Evolutionary conservation across 2,797 vertebrate genomes (phyloP), one percentile per base, ranked within the genome.

Genomic region (Mormyrus proboscirostris): DNA sequence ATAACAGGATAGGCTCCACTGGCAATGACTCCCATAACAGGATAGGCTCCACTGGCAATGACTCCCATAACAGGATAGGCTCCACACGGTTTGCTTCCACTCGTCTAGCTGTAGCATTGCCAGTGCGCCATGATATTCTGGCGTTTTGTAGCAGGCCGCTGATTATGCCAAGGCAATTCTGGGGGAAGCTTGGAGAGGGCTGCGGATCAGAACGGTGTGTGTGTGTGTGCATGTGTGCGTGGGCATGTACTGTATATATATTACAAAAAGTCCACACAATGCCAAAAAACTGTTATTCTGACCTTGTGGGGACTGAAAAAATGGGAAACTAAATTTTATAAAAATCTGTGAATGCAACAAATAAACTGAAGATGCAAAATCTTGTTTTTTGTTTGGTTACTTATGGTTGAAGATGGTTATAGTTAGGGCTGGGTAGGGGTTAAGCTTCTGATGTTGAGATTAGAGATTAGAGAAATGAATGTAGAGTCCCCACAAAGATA

Each of bases 41-140:
- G 88, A 89, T 89, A 86, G 79, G 82, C 44, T 65, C 44, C 47
- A 47, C 57, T 33, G 53, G 53, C 53, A n/a, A 2, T 4, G 55
- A 22, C 57, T 89, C 57, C 51, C 38, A 7, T 86, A 69, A 86
- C 88, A 49, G 88, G 88, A 89, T 89, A 86, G 79, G 82, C 44
- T 65, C 44, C 47, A 47, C 57, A 7, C 22, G 29, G 88, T 89
- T 65, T 59, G 55, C 79, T 9, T 69, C 22, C 65, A 79, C 33
- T 89, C 1, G 6, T 82, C 25, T 83, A 51, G 79, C 82, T 85
- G 41, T n/a, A 50, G 55, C 47, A 4, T 29, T 47, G 41, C 79
- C 82, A 88, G 79, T 14, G 49, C 29, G 88, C 57, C 55, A 69
- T 69, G 82, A 89, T 89, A 89, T 85, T 82, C 86, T 83, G 55